Evolutionary conservation across 1,140 invertebrate genomes (phyloP).

Genomic region (Leptoteleia sp.): DNA sequence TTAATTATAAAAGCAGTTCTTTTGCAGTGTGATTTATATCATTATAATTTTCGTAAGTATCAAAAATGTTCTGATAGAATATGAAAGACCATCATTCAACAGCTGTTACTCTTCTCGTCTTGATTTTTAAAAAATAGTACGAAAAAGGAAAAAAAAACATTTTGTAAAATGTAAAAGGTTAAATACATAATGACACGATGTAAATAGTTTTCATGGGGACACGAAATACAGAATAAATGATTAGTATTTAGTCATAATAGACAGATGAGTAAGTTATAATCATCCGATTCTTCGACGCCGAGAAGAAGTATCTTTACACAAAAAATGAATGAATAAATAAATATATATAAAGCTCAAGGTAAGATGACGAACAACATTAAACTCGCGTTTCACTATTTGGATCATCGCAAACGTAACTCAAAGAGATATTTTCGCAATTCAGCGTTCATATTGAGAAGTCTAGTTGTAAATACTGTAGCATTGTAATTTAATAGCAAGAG

Average conservation of each 20-base stretch:
- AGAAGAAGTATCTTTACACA: constrained; percentile 33
- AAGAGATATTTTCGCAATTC: constrained; percentile 63
- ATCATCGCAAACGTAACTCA: constrained; percentile 35
- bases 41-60: no score
- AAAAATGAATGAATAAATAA: constrained; percentile 29
- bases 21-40: no score
- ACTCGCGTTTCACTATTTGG: constrained; percentile 35
- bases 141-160: constrained; percentile 29
- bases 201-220: constrained; percentile 48
- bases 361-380: constrained; percentile 30
- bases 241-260: constrained; percentile 38
- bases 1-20: no score
- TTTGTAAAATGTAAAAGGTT: constrained; percentile 53
- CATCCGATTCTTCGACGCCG: constrained; percentile 18
- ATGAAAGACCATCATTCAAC: constrained; percentile 1
- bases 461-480: constrained; percentile 59
- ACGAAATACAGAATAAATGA: constrained; percentile 37
- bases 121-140: no score
- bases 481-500: constrained; percentile 49
- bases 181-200: constrained; percentile 51
- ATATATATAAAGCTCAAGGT: constrained; percentile 50
- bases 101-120: no score
- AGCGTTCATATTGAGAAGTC: constrained; percentile 39
- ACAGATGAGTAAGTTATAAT: constrained; percentile 18
- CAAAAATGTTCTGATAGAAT: constrained; percentile 14